phyloP scores from a whole-genome alignment of 2,113 vertebrate species.

The Corythornis madagascariensis region DNA sequence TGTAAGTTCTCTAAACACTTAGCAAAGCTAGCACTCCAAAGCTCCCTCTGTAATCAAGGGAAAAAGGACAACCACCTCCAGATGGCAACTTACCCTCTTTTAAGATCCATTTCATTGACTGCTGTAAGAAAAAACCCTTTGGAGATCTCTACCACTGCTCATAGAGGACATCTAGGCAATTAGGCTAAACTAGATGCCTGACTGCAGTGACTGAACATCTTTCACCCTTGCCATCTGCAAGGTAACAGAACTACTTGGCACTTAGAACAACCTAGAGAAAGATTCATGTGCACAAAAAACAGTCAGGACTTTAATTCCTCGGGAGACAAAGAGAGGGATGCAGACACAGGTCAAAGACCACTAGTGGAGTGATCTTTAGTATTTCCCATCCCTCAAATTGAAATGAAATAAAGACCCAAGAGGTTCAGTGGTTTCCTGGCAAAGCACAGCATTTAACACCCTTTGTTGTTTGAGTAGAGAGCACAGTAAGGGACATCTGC shows the following conservation, averaged over 20 bases:
- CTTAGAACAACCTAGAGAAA: background rate
- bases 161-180: background rate
- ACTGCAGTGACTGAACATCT: background rate
- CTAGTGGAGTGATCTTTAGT: background rate
- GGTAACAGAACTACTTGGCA: background rate
- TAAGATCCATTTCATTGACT: background rate
- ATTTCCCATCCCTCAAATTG: background rate
- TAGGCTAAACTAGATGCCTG: background rate
- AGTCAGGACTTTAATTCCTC: background rate
- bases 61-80: background rate
- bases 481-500: fast-evolving
- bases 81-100: background rate
- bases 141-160: background rate
- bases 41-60: background rate
- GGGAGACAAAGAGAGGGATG: background rate
- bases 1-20: background rate
- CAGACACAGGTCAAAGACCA: background rate
- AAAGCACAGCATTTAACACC: fast-evolving
- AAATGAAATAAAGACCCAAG: background rate
- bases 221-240: background rate
- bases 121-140: background rate
- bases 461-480: background rate
- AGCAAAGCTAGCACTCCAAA: background rate
- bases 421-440: background rate
- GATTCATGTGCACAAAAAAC: background rate